These are phyloP conservation scores for Spheniscus humboldti DNA, from an alignment of 2,797 vertebrate species.

Conservation along the genomic window DNA sequence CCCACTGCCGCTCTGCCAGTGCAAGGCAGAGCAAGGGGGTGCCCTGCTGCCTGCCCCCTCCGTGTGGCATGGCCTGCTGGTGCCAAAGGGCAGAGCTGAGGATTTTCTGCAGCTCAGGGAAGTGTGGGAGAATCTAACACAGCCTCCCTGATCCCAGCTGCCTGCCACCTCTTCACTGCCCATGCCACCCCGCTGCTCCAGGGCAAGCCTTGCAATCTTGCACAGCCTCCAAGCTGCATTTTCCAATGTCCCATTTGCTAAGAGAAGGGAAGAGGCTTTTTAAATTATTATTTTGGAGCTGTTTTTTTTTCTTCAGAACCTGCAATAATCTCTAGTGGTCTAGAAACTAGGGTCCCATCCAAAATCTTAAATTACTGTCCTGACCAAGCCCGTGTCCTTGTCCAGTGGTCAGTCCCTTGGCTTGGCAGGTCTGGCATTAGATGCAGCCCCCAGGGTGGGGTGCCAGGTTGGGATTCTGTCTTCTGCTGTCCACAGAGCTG, in stretches of 20 bases:
- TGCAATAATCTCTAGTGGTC: neutral
- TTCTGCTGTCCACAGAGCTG: neutral
- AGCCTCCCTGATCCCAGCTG: neutral
- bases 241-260: neutral
- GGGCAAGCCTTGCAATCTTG: neutral
- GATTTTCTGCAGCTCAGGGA: neutral
- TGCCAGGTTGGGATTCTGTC: neutral
- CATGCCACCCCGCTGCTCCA: neutral
- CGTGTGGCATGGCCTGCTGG: rapidly evolving
- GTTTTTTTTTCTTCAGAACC: neutral
- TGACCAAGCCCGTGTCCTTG: rapidly evolving
- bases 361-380: neutral
- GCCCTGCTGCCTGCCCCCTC: neutral
- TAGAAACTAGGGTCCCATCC: neutral
- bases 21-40: neutral
- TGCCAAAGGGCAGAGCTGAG: neutral
- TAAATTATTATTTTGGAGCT: neutral
- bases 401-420: neutral
- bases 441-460: neutral
- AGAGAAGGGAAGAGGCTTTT: neutral
- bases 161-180: neutral
- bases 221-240: neutral
- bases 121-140: neutral
- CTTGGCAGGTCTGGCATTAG: neutral
- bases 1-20: neutral